These are phyloP conservation scores for Labeo calbasu DNA, from an alignment of 2,797 vertebrate species.

Conservation along the genomic window DNA sequence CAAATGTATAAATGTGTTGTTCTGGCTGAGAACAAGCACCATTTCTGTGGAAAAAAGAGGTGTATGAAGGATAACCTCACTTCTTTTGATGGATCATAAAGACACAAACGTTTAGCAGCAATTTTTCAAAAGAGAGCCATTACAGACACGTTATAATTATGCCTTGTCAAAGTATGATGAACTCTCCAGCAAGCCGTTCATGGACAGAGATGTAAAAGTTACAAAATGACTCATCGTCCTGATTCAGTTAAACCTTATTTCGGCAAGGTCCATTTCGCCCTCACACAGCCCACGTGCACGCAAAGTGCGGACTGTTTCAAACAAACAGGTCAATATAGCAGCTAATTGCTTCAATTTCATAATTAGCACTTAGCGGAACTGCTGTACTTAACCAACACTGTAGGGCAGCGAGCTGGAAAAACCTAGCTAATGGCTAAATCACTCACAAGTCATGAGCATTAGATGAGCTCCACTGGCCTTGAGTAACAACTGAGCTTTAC, in stretches of 20 bases:
- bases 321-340: constrained; percentile 54
- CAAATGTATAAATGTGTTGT: background rate
- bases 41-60: background rate
- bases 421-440: constrained; percentile 21
- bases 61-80: background rate
- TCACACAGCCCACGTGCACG: constrained; percentile 10
- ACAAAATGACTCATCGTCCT: constrained; percentile 1
- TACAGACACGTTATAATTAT: background rate
- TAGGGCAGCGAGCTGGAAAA: constrained; percentile 17
- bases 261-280: background rate
- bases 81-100: constrained; percentile 21
- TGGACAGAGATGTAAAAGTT: background rate
- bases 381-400: constrained; percentile 36
- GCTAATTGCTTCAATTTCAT: constrained; percentile 52
- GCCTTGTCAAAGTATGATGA: background rate
- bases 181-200: background rate
- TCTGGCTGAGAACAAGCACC: background rate
- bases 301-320: constrained; percentile 40
- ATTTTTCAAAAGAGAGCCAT: constrained; percentile 10
- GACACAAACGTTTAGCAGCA: background rate
- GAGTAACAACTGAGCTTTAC: background rate
- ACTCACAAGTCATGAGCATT: background rate
- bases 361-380: constrained; percentile 39
- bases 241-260: constrained; percentile 32
- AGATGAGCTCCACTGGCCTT: background rate